A percentile compares a stretch with the other conserved stretches of the same genome.
Conservation (phyloP, 2,797 vertebrate genomes). For the Neosilurus mollespiculum region DNA sequence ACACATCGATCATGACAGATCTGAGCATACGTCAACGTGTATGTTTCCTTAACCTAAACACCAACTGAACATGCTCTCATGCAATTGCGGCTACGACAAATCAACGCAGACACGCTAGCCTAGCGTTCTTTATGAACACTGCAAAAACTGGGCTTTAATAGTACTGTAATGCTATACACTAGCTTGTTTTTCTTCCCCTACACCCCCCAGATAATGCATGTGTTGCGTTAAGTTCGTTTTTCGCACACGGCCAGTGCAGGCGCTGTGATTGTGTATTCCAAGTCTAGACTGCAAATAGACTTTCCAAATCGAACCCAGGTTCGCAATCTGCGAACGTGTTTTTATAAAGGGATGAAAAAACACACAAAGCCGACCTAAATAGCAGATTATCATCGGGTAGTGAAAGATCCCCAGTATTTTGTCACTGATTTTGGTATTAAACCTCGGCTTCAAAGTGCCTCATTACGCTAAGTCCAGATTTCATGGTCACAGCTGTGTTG, state of each 20-base stretch:
- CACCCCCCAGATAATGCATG: conserved; percentile 60
- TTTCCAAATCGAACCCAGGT: conserved; percentile 68
- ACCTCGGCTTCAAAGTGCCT: conserved; percentile 78
- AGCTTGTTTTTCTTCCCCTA: conserved; percentile 68
- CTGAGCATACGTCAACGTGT: conserved; percentile 47
- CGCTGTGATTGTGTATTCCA: conserved; percentile 60
- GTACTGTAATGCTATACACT: conserved; percentile 71
- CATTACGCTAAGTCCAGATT: conserved; percentile 81
- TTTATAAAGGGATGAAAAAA: conserved; percentile 68
- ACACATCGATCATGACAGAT: conserved; percentile 49
- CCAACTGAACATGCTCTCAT: conserved; percentile 58
- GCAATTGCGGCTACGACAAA: conserved; percentile 54
- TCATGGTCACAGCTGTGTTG: conserved; percentile 79
- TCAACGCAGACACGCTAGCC: conserved; percentile 60
- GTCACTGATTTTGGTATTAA: conserved; percentile 80
- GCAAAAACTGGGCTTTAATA: conserved; percentile 64
- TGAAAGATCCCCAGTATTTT: conserved; percentile 74
- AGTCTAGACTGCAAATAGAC: conserved; percentile 71
- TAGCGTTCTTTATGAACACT: conserved; percentile 57
- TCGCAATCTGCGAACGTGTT: conserved; percentile 57
- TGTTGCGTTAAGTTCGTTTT: conserved; percentile 65
- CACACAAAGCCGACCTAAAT: conserved; percentile 58
- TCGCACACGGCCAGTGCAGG: conserved; percentile 64
- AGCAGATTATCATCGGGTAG: conserved; percentile 81
- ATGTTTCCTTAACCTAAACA: conserved; percentile 56